Base-by-base conservation (phyloP, 1,140 invertebrate species). In the Bilobella aurantiaca region DNA sequence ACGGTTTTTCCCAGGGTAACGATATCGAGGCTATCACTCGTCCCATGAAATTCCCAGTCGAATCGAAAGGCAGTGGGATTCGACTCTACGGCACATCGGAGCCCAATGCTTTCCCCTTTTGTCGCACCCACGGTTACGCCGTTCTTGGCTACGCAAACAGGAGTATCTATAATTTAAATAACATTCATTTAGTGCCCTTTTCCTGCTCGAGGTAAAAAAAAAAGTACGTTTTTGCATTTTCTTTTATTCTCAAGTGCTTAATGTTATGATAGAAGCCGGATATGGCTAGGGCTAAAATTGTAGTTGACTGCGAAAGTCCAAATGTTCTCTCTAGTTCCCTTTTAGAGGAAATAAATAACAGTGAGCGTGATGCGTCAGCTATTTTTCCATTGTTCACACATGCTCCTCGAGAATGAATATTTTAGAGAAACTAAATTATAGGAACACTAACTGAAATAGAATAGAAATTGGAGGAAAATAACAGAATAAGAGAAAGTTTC, bases 11-110 rank as follows among this genome's bases (percentile, higher is more conserved):
- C 71, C 2, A 49, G 42, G 23, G 68, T 61, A 63, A 73, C 61
- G 5, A 70, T 64, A 69, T 73, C 69, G 58, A 69, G 63, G 63
- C 61, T 70, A 64, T 73, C 71, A 62, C 66, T 64, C 16, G 71
- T 34, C n/a, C 68, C 68, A 60, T 73, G 71, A 62, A 73, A 73
- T 57, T 73, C 71, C 71, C 71, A 73, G 28, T 73, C 71, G 42
- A 73, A 73, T 18, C 64, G 46, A 42, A 66, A 68, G 29, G 68
- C 66, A 21, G 59, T 65, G 1, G 62, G 66, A 58, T 64, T 64
- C 5, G 62, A 8, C 28, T 46, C 57, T 28, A 73, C 71, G 46
- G 65, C 71, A 66, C 71, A 72, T 25, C 71, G 62, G 18, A 73
- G 46, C 21, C 49, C 71, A 28, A 73, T 58, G 37, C 34, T 66